Evolutionary conservation across 2,797 vertebrate species (phyloP), one percentile per base, ranked within the genome.

Genomic region (Myotis myotis): DNA sequence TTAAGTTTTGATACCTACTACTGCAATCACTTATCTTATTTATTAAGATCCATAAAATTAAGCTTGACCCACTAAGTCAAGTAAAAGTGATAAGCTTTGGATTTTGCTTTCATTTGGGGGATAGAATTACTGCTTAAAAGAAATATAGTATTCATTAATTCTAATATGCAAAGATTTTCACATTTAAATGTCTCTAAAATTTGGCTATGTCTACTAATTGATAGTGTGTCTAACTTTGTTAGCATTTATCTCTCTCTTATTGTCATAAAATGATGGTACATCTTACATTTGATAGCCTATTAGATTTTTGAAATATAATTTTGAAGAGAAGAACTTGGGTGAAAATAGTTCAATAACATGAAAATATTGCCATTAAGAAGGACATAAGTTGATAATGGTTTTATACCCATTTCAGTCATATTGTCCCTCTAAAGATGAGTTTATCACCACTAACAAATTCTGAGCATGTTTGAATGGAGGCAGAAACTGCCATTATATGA

Each of bases 31-130:
- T 85, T 41, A 2, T 51, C 20, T 66, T 60, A 11, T 87, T 93
- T 95, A 82, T 87, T 94, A 93, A 94, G 95, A 78, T 87, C 36
- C 76, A 44, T 68, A 49, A 91, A 74, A 86, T 89, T 92, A 88
- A 97, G 60, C 12, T 90, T 78, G 53, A 80, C n/a, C 30, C 20
- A 86, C 17, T 60, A 95, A 91, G n/a, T 94, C 76, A 92, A 66
- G 57, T 87, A 71, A 82, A 93, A 71, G 16, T 80, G 36, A 22
- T 71, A 30, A 30, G 10, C 8, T 83, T 78, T 95, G 79, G 12
- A 23, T 57, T 89, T 81, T 89, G 22, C n/a, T 93, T 91, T 94
- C 8, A 68, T 53, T 55, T 74, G 19, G 74, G 12, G 4, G 17
- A 33, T 36, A 72, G 22, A 86, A 76, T 86, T 76, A 66, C n/a